Base-by-base conservation (phyloP, 2,113 vertebrate species). In the Python bivittatus region DNA sequence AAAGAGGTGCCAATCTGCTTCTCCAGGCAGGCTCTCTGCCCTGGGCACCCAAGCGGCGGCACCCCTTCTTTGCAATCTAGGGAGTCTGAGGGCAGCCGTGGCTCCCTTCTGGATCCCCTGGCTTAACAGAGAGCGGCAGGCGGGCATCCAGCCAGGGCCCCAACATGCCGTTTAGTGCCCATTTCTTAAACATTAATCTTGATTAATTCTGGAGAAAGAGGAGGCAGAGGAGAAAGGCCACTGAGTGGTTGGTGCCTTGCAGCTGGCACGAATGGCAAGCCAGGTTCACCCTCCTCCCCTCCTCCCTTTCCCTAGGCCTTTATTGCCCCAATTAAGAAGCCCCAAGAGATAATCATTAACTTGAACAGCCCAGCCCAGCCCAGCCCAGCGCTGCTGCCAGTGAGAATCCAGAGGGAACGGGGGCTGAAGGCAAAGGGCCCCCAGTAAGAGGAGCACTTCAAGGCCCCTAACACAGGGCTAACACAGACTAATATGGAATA, bases 311-410 rank as follows among this genome's bases (percentile, higher is more conserved):
- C 95, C 83, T 5, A 8, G 91, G 92, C 13, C 94, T 92, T 92
- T 94, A 97, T 97, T 94, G 95, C 93, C 96, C 96, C 96, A 96
- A 96, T 95, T 92, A 95, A 96, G 95, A 94, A 95, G 94, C 91
- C 54, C 29, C 90, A 92, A 38, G 3, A 93, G 95, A 85, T 97
- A 96, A 97, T 96, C 2, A 93, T 97, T 97, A 97, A 97, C 96
- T 92, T 95, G 94, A 97, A 96, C 96, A 93, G 95, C 95, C 57
- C 33, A 0, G 94, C 33, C 92, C n/a, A n/a, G n/a, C n/a, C n/a
- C n/a, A n/a, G n/a, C n/a, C n/a, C n/a, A n/a, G n/a, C n/a, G n/a
- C n/a, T n/a, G n/a, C n/a, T n/a, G n/a, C n/a, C 90, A 0, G 0
- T 48, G 1, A 86, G 58, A 90, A 90, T 1, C 79, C 68, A 23